These are phyloP conservation scores for Neoaliturus tenellus DNA, from an alignment of 2,888 invertebrate genomes.

Conservation along the genomic window DNA sequence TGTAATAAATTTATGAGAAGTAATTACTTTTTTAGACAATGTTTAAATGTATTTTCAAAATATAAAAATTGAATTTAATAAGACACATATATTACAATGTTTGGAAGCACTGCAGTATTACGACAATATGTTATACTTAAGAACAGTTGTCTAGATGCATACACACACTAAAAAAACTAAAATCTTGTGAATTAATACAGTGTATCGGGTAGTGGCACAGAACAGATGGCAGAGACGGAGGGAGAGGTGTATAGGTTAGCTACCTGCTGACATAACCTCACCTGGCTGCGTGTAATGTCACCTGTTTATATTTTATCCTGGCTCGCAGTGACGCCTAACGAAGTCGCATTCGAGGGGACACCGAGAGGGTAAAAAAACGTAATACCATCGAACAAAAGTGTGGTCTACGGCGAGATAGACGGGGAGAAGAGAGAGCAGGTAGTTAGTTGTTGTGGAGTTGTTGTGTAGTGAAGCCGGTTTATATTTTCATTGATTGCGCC, in stretches of 20 bases:
- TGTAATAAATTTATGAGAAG: too few relatives aligned
- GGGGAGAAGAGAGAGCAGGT: slow-evolving; percentile 19
- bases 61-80: too few relatives aligned
- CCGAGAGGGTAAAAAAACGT: slow-evolving; percentile 19
- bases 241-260: not conserved
- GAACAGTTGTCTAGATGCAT: not conserved
- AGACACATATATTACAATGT: too few relatives aligned
- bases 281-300: slow-evolving; percentile 30
- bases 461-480: slow-evolving; percentile 63
- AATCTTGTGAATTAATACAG: too few relatives aligned
- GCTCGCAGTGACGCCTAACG: slow-evolving; percentile 30
- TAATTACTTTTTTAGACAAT: too few relatives aligned
- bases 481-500: slow-evolving; percentile 67
- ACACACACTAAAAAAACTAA: too few relatives aligned
- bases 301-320: slow-evolving; percentile 45
- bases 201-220: too few relatives aligned
- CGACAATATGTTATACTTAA: slow-evolving; percentile 10
- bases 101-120: too few relatives aligned
- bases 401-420: not conserved
- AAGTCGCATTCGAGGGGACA: slow-evolving; percentile 27
- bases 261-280: slow-evolving; percentile 49
- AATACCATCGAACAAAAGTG: slow-evolving; percentile 41
- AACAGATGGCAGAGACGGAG: too few relatives aligned
- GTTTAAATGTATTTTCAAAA: too few relatives aligned
- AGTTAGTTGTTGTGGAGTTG: slow-evolving; percentile 56